These are phyloP conservation scores for Chelon auratus DNA, from an alignment of 2,797 vertebrate species.

Conservation along the genomic window DNA sequence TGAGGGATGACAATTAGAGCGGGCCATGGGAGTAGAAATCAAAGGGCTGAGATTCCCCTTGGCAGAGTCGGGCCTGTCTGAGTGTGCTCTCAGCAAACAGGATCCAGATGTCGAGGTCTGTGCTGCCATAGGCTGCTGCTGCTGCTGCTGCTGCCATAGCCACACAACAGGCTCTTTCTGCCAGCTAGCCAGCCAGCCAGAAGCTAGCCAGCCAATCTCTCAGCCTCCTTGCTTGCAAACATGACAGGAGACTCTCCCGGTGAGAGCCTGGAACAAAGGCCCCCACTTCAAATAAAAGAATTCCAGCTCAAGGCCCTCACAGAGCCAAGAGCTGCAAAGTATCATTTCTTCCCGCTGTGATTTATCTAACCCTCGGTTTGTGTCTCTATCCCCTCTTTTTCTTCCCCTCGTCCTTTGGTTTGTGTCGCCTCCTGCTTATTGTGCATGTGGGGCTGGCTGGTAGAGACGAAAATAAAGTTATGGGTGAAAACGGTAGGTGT, in stretches of 20 bases:
- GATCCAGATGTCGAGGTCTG: slow-evolving; percentile 86
- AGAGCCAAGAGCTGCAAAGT: slow-evolving; percentile 62
- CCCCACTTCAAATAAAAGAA: slow-evolving; percentile 71
- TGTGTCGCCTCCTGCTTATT: slow-evolving; percentile 48
- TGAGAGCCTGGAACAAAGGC: slow-evolving; percentile 62
- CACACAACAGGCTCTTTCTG: slow-evolving; percentile 77
- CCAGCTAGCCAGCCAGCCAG: slow-evolving; percentile 55
- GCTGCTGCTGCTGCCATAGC: slow-evolving; percentile 53
- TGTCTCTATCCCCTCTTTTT: slow-evolving; percentile 69
- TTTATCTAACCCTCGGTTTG: slow-evolving; percentile 70
- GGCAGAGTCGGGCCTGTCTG: slow-evolving; percentile 78
- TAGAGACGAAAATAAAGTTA: slow-evolving; percentile 10
- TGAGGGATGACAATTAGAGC: slow-evolving; percentile 86
- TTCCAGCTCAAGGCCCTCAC: slow-evolving; percentile 42
- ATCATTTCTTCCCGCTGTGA: slow-evolving; percentile 71
- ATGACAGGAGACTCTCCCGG: slow-evolving; percentile 72
- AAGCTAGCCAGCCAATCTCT: slow-evolving; percentile 54
- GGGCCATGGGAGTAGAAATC: slow-evolving; percentile 80
- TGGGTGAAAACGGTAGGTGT: slow-evolving; percentile 33
- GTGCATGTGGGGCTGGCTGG: slow-evolving; percentile 39
- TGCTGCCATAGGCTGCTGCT: slow-evolving; percentile 68
- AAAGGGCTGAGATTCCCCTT: slow-evolving; percentile 82
- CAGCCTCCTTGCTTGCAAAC: slow-evolving; percentile 65
- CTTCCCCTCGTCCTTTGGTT: slow-evolving; percentile 42
- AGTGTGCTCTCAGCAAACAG: slow-evolving; percentile 82